Base-by-base conservation (phyloP, 2,888 invertebrate species). In the Agriotes lineatus region DNA sequence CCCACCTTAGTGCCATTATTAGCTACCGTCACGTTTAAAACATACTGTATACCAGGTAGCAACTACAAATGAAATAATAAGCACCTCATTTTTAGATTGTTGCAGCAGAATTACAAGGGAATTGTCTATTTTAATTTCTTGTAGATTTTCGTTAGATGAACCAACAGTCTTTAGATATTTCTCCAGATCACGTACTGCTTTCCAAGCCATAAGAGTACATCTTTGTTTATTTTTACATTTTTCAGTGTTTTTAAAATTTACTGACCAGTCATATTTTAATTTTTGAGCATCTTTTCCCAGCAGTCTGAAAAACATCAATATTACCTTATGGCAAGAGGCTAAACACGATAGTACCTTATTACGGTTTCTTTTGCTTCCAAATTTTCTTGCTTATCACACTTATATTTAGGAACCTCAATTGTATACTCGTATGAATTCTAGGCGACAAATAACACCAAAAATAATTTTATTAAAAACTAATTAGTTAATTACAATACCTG, bases 181-280 rank as follows among this genome's bases (percentile, higher is more conserved):
- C 25, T 71, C 63, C 7, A 73, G 35, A 54, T 63, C 45, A 25
- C 71, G 60, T 1, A 69, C 64, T 33, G 67, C 63, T 56, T 42
- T 67, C 73, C 73, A 73, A 10, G 64, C 42, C 44, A 69, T 59
- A 10, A 73, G 45, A 5, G 65, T 66, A 52, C 69, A 69, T 44
- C 71, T 37, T 37, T 73, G 72, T 22, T 16, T 25, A 19, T 63
- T 35, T 12, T 44, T 60, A n/a, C 64, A 64, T 10, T 33, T 48
- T 0, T 50, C 20, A 10, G 22, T 20, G 4, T 9, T 48, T 22
- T 35, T 60, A 52, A 68, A 73, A 52, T 56, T 61, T 7, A 73
- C 63, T 12, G 54, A 37, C 64, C 65, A 71, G 5, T 69, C 67
- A 52, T 65, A 73, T 39, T 62, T 52, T 18, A 73, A 33, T 20